A percentile compares a stretch with the other conserved stretches of the same genome.
Conservation (phyloP, 2,888 invertebrate species). For the Mesopsocus fuscifrons region DNA sequence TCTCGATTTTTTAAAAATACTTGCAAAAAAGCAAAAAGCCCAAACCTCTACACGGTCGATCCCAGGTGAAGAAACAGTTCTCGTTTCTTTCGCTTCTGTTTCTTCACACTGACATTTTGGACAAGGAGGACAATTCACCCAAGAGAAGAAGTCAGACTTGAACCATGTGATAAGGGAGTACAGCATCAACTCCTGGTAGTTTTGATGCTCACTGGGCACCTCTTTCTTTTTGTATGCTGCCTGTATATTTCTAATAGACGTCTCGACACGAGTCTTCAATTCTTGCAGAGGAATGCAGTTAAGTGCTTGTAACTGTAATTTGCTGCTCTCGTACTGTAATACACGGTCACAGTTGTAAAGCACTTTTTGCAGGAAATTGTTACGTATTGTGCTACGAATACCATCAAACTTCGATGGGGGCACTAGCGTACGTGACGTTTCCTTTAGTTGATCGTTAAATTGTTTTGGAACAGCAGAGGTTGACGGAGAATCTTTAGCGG, state of each 20-base stretch:
- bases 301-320: conserved; percentile 42
- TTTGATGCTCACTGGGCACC: conserved; percentile 26
- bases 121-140: conserved; percentile 71
- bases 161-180: conserved; percentile 79
- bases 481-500: no score
- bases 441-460: no score
- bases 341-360: conserved; percentile 35
- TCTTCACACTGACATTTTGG: conserved; percentile 37
- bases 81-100: conserved; percentile 27
- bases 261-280: conserved; percentile 42
- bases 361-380: conserved; percentile 27
- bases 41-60: conserved; percentile 41
- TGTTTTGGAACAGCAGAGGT: no score
- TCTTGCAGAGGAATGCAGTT: conserved; percentile 43
- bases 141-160: conserved; percentile 76
- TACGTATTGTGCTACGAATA: no score
- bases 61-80: conserved; percentile 24
- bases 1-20: no score
- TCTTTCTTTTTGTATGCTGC: conserved; percentile 30
- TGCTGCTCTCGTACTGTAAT: conserved; percentile 45
- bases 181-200: conserved; percentile 52
- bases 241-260: conserved; percentile 40
- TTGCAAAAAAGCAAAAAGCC: conserved; percentile 13
- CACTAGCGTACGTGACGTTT: no score
- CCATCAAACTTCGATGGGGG: no score